Conservation (phyloP, 2,888 invertebrate species). For the Syritta pipiens region DNA sequence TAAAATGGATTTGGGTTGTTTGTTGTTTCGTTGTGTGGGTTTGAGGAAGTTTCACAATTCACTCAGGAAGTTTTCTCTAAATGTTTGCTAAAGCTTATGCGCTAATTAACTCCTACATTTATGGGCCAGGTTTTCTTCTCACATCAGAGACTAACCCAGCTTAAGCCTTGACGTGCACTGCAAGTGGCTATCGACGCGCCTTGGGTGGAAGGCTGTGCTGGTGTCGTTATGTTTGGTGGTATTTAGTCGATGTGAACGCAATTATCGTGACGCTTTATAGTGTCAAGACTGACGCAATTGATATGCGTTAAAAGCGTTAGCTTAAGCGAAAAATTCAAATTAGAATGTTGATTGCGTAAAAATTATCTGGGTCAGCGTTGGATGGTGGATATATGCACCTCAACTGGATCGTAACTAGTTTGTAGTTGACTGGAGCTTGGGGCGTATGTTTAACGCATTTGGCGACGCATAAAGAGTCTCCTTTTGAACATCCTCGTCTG, state of each 20-base stretch:
- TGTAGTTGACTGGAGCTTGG: too few species aligned
- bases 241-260: slow-evolving; percentile 18
- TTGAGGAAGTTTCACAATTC: not conserved
- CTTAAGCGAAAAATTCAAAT: not conserved
- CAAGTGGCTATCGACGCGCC: slow-evolving; percentile 16
- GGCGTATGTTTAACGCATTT: too few species aligned
- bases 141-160: too few species aligned
- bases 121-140: too few species aligned
- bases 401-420: not conserved
- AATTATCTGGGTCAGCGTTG: slow-evolving; percentile 24
- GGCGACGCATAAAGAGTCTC: too few species aligned
- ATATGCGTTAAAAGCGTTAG: not conserved
- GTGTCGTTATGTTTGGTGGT: not conserved
- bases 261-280: slow-evolving; percentile 14
- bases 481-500: too few species aligned
- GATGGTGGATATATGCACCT: not conserved
- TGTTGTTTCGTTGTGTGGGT: not conserved
- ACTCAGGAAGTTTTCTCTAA: too few species aligned
- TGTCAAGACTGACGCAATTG: slow-evolving; percentile 14
- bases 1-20: too few species aligned
- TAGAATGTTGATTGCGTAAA: slow-evolving; percentile 3
- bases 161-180: slow-evolving; percentile 28
- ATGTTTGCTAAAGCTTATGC: too few species aligned
- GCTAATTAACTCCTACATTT: too few species aligned
- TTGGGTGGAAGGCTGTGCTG: slow-evolving; percentile 1